Base-by-base conservation (phyloP, 2,113 vertebrate species). In the Lepisosteus osseus region DNA sequence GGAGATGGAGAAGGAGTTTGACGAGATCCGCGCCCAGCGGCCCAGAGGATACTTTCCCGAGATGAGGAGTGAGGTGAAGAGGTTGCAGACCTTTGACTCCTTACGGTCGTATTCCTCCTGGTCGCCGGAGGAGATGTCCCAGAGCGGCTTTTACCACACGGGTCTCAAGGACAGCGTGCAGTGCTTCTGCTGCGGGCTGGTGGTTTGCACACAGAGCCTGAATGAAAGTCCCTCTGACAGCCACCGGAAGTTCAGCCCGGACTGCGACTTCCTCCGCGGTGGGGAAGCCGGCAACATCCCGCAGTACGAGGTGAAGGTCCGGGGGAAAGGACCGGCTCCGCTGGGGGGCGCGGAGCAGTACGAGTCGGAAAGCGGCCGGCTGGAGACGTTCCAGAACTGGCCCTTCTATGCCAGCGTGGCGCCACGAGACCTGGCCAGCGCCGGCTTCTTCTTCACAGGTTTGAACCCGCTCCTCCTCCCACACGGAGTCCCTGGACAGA, bases 381-480 rank as follows among this genome's bases (percentile, higher is more conserved):
- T 79, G 41, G 67, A 74, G 14, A 72, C 77, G 4, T 78, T 72
- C 15, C 6, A 7, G 0, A 0, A 7, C 3, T 82, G 76, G 76
- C 76, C 65, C 0, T 71, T 51, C 11, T 78, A 70, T 17, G 43
- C 55, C 63, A 44, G 8, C 61, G 29, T 8, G 6, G 59, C 54
- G 14, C 74, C 79, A 0, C 2, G 3, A 65, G 3, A 0, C 0
- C 72, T 81, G 14, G 72, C 65, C 11, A 56, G 55, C n/a, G 65
- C 68, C 55, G 67, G 72, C 29, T 76, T 79, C 69, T 84, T 69
- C 65, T 81, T 70, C 13, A 72, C 67, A 72, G 79, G 76, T 82
- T 29, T 29, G 29, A 29, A 29, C 29, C 29, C 29, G 29, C 29
- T 29, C 29, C 29, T 29, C 29, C 2, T 29, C 29, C 29, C 29